A percentile compares a stretch with the other conserved stretches of the same genome.
Conservation (phyloP, 2,888 invertebrate genomes). For the Heliothis peltigera region DNA sequence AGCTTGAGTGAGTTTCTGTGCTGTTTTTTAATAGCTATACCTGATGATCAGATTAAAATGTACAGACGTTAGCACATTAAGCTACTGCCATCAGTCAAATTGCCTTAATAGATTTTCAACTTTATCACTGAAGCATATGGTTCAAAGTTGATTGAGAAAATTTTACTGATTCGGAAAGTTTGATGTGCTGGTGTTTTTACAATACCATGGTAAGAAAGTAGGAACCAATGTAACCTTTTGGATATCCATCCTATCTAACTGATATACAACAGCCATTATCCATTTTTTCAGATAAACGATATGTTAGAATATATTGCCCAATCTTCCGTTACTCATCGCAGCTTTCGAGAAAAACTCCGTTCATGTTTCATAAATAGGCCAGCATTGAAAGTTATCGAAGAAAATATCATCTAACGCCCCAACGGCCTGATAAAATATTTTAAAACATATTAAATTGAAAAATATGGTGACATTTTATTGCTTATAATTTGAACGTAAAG, state of each 20-base stretch:
- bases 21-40: not conserved
- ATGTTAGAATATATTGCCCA: slow-evolving; percentile 43
- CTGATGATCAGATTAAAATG: no score
- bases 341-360: slow-evolving; percentile 49
- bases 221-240: not conserved
- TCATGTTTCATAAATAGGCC: slow-evolving; percentile 46
- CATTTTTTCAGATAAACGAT: slow-evolving; percentile 42
- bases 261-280: slow-evolving; percentile 36
- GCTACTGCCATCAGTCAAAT: no score
- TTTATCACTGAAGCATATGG: no score
- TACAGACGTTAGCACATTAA: no score
- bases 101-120: no score
- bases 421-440: slow-evolving; percentile 57
- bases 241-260: slow-evolving; percentile 21
- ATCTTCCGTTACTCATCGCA: slow-evolving; percentile 44
- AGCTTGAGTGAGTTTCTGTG: not conserved
- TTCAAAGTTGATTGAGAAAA: no score
- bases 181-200: no score
- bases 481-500: slow-evolving; percentile 53
- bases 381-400: slow-evolving; percentile 45
- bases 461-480: slow-evolving; percentile 62
- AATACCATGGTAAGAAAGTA: not conserved
- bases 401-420: slow-evolving; percentile 45
- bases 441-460: slow-evolving; percentile 58
- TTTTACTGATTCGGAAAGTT: no score